Evolutionary conservation across 2,797 vertebrate genomes (phyloP), one percentile per base, ranked within the genome.

Genomic region (Spinus pinus): DNA sequence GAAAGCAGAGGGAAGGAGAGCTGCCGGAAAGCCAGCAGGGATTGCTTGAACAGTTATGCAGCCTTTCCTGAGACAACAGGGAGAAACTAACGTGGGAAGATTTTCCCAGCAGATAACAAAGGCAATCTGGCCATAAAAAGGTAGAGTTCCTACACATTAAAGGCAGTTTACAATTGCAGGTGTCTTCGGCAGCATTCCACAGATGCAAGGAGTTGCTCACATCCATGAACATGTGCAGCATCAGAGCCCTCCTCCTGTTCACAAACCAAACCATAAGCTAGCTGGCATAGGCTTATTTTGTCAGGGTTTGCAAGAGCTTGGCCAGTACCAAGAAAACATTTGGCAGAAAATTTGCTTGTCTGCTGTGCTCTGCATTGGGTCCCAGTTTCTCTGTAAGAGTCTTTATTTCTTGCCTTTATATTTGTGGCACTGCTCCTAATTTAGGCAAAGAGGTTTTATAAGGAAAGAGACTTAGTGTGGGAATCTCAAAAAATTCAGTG

Each of bases 21-120:
- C 16, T n/a, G 49, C 4, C 0, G 6, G 46, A 92, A 86, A 91
- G 46, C 46, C 64, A 61, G 37, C 33, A 77, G 46, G 72, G 33
- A 64, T 50, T 73, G 46, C 53, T 44, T 19, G 22, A 58, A 46
- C 4, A 2, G 53, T 60, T 85, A 23, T 24, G 14, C 22, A 81
- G 30, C 46, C 60, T 53, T 46, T 56, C 81, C 79, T 60, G 60
- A 90, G 70, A 77, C 21, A 86, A 44, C 31, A 85, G 35, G 74
- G 41, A 82, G 49, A 80, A 93, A 80, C 24, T 28, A 71, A 82
- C 10, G 27, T 7, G 2, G n/a, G 23, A 61, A 94, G 78, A 87
- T 92, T 92, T 78, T 92, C 81, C 66, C 80, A 81, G 62, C 56
- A 90, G 75, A 84, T 86, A 95, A 69, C 56, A 79, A 74, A 95